These are phyloP conservation scores for Epinephelus malabaricus DNA, from an alignment of 2,797 vertebrate species.

Conservation along the genomic window DNA sequence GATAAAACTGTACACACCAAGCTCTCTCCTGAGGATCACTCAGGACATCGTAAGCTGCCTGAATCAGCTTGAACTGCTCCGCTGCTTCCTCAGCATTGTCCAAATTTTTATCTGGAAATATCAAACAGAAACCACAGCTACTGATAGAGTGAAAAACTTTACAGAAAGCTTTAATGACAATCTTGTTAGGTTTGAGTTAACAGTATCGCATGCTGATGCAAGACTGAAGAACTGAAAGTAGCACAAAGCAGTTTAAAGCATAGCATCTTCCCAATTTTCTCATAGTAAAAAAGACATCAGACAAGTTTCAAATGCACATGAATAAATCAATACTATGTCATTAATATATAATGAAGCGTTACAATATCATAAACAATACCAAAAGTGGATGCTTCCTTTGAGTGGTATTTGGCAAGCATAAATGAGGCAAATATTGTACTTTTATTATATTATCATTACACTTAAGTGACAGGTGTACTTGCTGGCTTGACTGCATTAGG, in stretches of 20 bases:
- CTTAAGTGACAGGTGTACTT: neutral
- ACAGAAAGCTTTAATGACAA: neutral
- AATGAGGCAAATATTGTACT: neutral
- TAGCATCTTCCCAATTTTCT: neutral
- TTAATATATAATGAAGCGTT: neutral
- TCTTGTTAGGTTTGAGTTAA: neutral
- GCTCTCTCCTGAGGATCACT: constrained; percentile 97
- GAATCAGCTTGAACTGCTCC: constrained; percentile 96
- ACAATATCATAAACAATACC: neutral
- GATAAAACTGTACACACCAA: constrained; percentile 85
- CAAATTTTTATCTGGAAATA: constrained; percentile 93
- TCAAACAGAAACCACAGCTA: neutral
- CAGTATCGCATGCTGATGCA: neutral
- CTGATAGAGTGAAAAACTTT: neutral
- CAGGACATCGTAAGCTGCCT: constrained; percentile 96
- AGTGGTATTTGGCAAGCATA: neutral
- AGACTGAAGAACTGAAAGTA: neutral
- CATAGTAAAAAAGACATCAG: neutral
- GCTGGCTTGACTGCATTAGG: too few species aligned
- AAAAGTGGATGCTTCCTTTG: neutral
- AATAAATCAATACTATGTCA: neutral
- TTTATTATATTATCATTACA: neutral
- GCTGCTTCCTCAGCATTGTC: constrained; percentile 93
- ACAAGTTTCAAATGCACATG: neutral
- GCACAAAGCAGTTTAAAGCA: too few species aligned